A percentile compares a stretch with the other conserved stretches of the same genome.
These are phyloP conservation scores for Sylvicola cinctus DNA, from an alignment of 2,888 invertebrate genomes.

Conservation along the genomic window DNA sequence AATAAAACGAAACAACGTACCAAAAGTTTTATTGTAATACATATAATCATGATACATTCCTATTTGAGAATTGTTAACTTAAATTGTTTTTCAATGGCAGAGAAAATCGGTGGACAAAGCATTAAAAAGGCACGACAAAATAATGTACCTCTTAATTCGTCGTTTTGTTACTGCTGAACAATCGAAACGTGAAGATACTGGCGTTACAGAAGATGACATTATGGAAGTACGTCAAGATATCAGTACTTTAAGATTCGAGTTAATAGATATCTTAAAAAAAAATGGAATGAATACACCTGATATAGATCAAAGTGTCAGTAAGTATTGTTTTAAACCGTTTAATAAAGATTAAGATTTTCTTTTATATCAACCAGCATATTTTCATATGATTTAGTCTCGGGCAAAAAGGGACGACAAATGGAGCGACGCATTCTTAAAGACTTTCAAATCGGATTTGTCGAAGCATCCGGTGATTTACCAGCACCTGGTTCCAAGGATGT, in stretches of 20 bases:
- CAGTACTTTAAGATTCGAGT: slow-evolving; percentile 79
- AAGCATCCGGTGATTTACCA: slow-evolving; percentile 44
- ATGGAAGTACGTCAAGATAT: slow-evolving; percentile 97
- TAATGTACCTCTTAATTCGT: slow-evolving; percentile 73
- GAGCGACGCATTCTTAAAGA: slow-evolving; percentile 70
- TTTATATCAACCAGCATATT: too few relatives aligned
- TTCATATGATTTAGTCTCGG: too few relatives aligned
- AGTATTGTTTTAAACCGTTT: neutral
- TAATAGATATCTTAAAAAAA: slow-evolving; percentile 73
- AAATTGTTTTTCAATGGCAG: slow-evolving; percentile 21
- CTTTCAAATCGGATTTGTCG: slow-evolving; percentile 78
- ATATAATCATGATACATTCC: too few relatives aligned
- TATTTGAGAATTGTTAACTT: neutral
- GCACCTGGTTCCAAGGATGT: slow-evolving; percentile 57
- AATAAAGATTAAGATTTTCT: too few relatives aligned
- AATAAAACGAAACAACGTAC: slow-evolving; percentile 28
- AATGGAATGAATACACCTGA: slow-evolving; percentile 76
- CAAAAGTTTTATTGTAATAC: slow-evolving; percentile 41
- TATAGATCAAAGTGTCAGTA: slow-evolving; percentile 39
- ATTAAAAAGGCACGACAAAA: slow-evolving; percentile 50
- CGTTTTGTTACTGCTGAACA: slow-evolving; percentile 83
- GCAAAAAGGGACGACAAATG: slow-evolving; percentile 70
- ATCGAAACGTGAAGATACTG: slow-evolving; percentile 70
- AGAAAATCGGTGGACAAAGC: slow-evolving; percentile 54
- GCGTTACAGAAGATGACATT: slow-evolving; percentile 91